These are phyloP conservation scores for Hyppa rectilinea DNA, from an alignment of 2,888 invertebrate species.

Conservation along the genomic window DNA sequence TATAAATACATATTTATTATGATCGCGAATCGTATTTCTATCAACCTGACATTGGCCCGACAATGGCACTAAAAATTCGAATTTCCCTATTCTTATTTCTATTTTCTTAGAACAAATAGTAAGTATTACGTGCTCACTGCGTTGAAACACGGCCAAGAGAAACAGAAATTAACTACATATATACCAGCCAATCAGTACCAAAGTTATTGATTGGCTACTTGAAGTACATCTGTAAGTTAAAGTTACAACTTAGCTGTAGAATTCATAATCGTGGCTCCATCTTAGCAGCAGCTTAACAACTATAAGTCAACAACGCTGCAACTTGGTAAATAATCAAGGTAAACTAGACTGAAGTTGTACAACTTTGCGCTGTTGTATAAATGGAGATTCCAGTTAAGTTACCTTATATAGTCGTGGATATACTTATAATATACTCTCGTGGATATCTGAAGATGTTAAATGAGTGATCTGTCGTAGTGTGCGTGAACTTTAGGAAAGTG, in stretches of 20 bases:
- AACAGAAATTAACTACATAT: not conserved
- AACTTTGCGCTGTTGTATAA: slow-evolving; percentile 15
- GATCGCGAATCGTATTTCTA: no score
- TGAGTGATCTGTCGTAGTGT: not conserved
- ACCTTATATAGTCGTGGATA: no score
- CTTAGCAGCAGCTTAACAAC: slow-evolving; percentile 36
- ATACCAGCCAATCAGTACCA: not conserved
- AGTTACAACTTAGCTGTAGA: slow-evolving; percentile 32
- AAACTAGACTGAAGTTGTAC: slow-evolving; percentile 2
- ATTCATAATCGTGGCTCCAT: slow-evolving; percentile 35
- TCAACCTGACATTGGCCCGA: no score
- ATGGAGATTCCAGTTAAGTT: slow-evolving; percentile 16
- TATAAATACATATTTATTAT: no score
- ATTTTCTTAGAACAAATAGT: not conserved
- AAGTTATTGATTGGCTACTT: slow-evolving; percentile 35
- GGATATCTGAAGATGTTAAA: not conserved
- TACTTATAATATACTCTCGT: not conserved
- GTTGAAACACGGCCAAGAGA: not conserved
- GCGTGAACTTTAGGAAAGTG: not conserved
- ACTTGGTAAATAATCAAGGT: slow-evolving; percentile 47
- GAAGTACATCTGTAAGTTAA: slow-evolving; percentile 20
- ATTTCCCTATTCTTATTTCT: no score
- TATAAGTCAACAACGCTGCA: slow-evolving; percentile 42
- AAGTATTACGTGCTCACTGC: not conserved
- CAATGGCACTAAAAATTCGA: no score